Conservation (phyloP, 2,113 vertebrate species). For the Scatophagus argus region DNA sequence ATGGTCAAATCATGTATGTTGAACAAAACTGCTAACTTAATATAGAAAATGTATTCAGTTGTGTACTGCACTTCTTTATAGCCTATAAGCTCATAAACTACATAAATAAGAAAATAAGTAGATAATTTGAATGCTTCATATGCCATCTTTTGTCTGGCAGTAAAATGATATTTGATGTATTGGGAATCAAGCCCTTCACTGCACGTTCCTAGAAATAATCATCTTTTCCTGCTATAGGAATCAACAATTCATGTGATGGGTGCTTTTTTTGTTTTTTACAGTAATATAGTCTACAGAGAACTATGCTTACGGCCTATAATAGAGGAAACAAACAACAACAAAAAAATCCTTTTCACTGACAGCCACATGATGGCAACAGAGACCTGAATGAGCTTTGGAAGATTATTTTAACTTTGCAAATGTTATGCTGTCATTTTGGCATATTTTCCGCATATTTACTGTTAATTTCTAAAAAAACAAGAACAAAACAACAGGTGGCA, state of each 20-base stretch:
- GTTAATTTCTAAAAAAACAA: no score
- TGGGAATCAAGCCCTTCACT: neutral
- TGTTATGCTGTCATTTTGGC: neutral
- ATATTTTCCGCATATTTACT: no score
- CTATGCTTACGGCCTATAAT: neutral
- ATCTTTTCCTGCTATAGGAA: neutral
- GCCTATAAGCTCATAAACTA: neutral
- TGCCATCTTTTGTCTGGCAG: neutral
- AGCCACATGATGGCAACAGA: constrained; percentile 39
- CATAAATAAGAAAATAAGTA: neutral
- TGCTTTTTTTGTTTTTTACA: no score
- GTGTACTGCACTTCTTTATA: no score
- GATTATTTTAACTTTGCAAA: neutral
- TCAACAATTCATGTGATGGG: neutral
- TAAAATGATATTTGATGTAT: neutral
- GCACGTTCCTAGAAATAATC: neutral
- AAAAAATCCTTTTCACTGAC: neutral
- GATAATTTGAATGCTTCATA: neutral
- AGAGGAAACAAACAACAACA: neutral
- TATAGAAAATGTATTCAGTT: neutral
- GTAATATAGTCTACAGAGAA: neutral
- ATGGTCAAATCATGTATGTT: no score
- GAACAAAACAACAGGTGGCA: neutral
- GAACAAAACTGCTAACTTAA: no score
- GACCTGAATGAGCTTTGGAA: neutral